Evolutionary conservation across 2,113 vertebrate genomes (phyloP).

Genomic region (Origma solitaria): DNA sequence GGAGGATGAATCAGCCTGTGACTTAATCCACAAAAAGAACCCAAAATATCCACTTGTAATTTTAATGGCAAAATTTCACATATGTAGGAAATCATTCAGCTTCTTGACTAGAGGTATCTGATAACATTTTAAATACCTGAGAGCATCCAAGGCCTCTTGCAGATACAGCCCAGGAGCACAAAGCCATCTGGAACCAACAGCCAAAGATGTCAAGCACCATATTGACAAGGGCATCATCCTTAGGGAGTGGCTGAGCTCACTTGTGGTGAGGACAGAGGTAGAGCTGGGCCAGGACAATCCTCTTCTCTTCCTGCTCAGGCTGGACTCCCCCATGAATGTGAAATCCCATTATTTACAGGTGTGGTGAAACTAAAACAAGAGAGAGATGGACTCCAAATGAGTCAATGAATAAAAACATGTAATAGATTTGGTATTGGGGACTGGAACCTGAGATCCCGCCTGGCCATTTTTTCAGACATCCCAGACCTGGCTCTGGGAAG

Average conservation of each 20-base stretch:
- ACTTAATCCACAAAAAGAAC: neutral
- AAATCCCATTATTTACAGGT: neutral
- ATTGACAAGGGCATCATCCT: neutral
- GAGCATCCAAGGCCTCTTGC: neutral
- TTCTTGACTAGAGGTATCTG: neutral
- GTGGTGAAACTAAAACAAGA: neutral
- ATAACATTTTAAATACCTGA: neutral
- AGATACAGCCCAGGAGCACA: neutral
- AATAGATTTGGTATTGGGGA: neutral
- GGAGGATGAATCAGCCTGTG: neutral
- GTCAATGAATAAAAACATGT: neutral
- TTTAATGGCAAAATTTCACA: neutral
- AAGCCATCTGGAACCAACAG: neutral
- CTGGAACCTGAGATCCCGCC: neutral
- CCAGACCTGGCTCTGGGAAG: neutral
- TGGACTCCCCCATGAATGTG: neutral
- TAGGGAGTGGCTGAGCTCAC: neutral
- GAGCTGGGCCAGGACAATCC: neutral
- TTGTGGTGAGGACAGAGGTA: neutral
- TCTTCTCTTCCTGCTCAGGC: neutral
- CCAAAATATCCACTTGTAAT: neutral
- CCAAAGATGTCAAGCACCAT: neutral
- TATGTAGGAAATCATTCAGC: neutral
- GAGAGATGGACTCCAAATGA: neutral
- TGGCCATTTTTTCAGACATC: neutral